Conservation (phyloP, 2,113 vertebrate genomes). For the Otolemur garnettii region DNA sequence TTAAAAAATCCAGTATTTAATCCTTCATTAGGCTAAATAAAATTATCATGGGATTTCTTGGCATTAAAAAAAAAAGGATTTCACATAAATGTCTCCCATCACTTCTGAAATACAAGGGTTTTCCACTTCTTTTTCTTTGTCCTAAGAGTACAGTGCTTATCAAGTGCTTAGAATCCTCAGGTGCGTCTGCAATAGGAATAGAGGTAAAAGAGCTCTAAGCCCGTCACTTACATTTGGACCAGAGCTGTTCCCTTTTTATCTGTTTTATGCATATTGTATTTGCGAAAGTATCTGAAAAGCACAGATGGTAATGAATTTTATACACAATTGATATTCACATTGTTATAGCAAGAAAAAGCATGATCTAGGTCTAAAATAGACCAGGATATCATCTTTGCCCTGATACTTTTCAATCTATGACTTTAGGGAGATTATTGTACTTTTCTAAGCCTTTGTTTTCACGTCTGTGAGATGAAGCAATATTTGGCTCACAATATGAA, state of each 20-base stretch:
- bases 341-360: not conserved
- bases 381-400: not conserved
- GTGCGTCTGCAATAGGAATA: not conserved
- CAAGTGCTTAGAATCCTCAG: not conserved
- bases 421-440: not conserved
- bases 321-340: not conserved
- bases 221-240: not conserved
- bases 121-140: slow-evolving; percentile 6
- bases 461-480: not conserved
- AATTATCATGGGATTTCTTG: not conserved
- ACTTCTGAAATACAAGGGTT: not conserved
- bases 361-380: not conserved
- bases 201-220: not conserved
- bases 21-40: not conserved
- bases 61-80: not conserved
- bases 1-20: not conserved
- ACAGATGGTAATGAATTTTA: not conserved
- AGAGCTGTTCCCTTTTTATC: not conserved
- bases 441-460: not conserved
- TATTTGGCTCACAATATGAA: not conserved
- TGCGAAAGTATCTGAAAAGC: not conserved
- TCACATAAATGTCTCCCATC: not conserved
- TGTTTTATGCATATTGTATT: not conserved
- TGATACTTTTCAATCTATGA: not conserved
- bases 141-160: not conserved